Conservation (phyloP, 2,797 vertebrate species). For the Microctenopoma lineatum region DNA sequence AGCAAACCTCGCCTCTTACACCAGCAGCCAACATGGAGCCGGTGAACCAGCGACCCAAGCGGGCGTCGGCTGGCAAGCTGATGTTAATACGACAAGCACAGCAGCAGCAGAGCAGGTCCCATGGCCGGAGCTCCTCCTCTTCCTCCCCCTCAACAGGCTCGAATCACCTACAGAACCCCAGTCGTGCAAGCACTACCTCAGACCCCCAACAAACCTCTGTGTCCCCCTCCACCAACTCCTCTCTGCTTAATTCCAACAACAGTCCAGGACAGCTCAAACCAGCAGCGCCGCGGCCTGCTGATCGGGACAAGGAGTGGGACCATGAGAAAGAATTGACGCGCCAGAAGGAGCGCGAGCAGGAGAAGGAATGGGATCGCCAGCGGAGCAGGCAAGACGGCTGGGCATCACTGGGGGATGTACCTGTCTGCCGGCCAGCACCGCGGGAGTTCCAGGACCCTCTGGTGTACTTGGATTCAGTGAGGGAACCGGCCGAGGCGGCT, state of each 20-base stretch:
- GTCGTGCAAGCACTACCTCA: constrained; percentile 92
- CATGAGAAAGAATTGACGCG: constrained; percentile 75
- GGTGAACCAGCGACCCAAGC: constrained; percentile 93
- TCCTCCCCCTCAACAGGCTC: constrained; percentile 86
- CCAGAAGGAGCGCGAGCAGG: constrained; percentile 86
- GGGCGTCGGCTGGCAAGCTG: constrained; percentile 90
- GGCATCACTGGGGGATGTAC: constrained; percentile 90
- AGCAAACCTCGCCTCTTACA: constrained; percentile 68
- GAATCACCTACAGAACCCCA: constrained; percentile 87
- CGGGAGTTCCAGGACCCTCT: constrained; percentile 98
- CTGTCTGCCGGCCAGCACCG: constrained; percentile 88
- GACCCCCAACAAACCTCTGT: constrained; percentile 87
- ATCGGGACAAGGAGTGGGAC: constrained; percentile 80
- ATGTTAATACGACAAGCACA: constrained; percentile 96
- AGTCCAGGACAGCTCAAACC: constrained; percentile 84
- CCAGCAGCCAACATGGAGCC: constrained; percentile 83
- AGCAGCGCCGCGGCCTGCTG: constrained; percentile 77
- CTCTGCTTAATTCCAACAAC: constrained; percentile 68
- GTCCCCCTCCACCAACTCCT: constrained; percentile 80
- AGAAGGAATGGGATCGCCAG: constrained; percentile 82
- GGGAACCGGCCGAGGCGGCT: constrained; percentile 91
- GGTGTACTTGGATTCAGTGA: constrained; percentile 93
- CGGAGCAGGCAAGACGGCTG: constrained; percentile 87
- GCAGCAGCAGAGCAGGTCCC: constrained; percentile 85
- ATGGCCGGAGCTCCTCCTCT: constrained; percentile 85